Evolutionary conservation across 2,113 vertebrate species (phyloP), one percentile per base, ranked within the genome.

Genomic region (Leptocoma aspasia): DNA sequence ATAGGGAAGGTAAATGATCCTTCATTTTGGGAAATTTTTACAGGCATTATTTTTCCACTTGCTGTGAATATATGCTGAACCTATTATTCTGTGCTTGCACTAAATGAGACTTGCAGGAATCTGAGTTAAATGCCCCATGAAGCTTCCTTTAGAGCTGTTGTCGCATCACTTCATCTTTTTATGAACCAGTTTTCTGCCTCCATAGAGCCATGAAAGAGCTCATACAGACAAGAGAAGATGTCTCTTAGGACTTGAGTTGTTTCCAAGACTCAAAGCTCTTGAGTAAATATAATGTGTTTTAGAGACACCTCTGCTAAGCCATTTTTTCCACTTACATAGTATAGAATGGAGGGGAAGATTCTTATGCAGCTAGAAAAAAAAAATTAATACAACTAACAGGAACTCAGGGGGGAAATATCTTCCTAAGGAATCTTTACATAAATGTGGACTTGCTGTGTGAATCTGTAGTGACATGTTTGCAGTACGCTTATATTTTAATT

Each of bases 261-360:
- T 93, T 90, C 81, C 54, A 92, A 90, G 88, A 73, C 47, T 63
- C 47, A 69, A 92, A 96, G 33, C 41, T 59, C 66, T 73, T 83
- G 64, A 82, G 59, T 61, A 84, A 92, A 90, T 92, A 61, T 44
- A 79, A 77, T 24, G 37, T 54, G 20, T 33, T 93, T 92, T 66
- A 83, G 52, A 89, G 82, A 86, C 54, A 81, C 27, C 3, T 73
- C 82, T 66, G 12, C 26, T 59, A 73, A 70, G 7, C 21, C 14
- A 26, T 70, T 31, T 91, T 91, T 81, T 70, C 45, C 31, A 66
- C 8, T 50, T 59, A 20, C 26, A 21, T 15, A 26, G 21, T 7
- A 15, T 1, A 2, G 35, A 79, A 64, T 10, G 27, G 35, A 68
- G 6, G 20, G 24, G 15, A 86, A 90, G 23, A 33, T 45, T 81